Conservation (phyloP, 1,140 invertebrate genomes). For the Medauroidea extradentata region DNA sequence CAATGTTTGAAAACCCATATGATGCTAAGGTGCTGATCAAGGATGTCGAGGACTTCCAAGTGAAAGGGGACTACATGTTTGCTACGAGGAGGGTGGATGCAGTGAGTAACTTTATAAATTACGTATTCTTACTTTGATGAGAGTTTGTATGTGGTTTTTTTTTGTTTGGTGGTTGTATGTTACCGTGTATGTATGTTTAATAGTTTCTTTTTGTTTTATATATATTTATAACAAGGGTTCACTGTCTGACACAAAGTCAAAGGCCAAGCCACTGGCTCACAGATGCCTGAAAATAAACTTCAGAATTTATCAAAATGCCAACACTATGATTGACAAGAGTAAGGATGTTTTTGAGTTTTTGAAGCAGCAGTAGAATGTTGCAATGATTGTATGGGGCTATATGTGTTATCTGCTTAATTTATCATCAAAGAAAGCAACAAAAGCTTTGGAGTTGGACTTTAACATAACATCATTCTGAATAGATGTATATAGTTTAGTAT, state of each 20-base stretch:
- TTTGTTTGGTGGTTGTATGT: not conserved
- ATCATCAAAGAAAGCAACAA: no score
- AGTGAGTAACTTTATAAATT: slow-evolving; percentile 25
- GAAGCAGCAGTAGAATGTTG: no score
- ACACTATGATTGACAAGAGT: no score
- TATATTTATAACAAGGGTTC: not conserved
- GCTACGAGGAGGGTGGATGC: slow-evolving; percentile 56
- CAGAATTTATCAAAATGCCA: no score
- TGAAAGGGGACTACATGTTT: slow-evolving; percentile 81
- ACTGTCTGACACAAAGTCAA: not conserved
- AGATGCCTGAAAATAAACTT: no score
- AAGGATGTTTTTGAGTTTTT: no score
- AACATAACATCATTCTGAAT: no score
- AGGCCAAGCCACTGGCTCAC: no score
- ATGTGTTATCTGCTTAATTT: no score
- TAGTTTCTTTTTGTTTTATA: not conserved
- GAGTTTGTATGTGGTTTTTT: not conserved
- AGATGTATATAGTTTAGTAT: no score
- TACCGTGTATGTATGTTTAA: not conserved
- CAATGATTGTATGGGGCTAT: no score
- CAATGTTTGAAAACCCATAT: slow-evolving; percentile 40
- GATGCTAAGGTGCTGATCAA: slow-evolving; percentile 53
- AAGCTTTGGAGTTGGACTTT: no score
- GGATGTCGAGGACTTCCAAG: slow-evolving; percentile 74
- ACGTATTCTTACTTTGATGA: slow-evolving; percentile 15